Percentiles rank a stretch among this genome's conserved stretches.
Evolutionary conservation across 2,797 vertebrate genomes (phyloP).

Genomic region (Manis pentadactyla): DNA sequence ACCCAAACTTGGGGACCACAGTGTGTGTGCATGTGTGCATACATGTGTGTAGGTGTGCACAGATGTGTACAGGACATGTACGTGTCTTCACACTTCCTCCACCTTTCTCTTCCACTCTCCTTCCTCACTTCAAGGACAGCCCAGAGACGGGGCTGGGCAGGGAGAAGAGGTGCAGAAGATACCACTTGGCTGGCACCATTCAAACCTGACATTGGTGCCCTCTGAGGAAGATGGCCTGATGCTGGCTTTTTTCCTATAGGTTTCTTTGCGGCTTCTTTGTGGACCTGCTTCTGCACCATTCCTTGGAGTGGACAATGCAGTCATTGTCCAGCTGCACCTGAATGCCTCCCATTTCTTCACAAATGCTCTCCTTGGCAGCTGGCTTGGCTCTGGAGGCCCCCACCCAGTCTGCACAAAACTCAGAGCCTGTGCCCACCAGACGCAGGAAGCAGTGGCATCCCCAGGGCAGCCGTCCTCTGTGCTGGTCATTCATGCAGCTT

Average conservation of each 20-base stretch:
- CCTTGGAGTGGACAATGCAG: background rate
- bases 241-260: background rate
- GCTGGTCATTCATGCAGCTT: background rate
- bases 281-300: background rate
- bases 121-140: background rate
- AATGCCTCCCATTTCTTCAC: background rate
- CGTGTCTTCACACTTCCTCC: background rate
- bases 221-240: too few species aligned
- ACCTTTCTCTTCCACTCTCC: background rate
- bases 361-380: background rate
- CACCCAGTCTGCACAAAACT: background rate
- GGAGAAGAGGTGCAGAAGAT: background rate
- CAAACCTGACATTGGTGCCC: background rate
- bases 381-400: too few species aligned
- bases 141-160: too few species aligned
- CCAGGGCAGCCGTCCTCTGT: background rate
- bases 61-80: background rate
- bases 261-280: background rate
- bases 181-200: too few species aligned
- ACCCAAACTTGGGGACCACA: background rate
- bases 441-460: too few species aligned
- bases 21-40: background rate
- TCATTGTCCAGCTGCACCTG: background rate
- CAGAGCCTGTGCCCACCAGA: background rate
- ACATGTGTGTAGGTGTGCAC: too few species aligned